Evolutionary conservation across 2,888 invertebrate genomes (phyloP).

Genomic region (Auanema freiburgensis): DNA sequence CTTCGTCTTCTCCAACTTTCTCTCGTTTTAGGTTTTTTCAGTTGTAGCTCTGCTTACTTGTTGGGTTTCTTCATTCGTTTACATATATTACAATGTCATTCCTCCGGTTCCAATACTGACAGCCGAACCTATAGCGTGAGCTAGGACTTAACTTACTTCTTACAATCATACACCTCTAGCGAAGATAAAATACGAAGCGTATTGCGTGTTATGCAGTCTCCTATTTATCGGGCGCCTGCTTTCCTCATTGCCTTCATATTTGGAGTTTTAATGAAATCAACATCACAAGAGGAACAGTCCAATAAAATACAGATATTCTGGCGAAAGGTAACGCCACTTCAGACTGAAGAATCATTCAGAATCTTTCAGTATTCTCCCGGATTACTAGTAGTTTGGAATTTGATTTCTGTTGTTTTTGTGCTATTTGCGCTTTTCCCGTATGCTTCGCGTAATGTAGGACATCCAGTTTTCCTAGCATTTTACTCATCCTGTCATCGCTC

Average conservation of each 20-base stretch:
- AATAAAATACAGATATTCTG: background rate
- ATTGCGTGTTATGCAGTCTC: conserved; percentile 30
- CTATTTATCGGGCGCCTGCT: conserved; percentile 25
- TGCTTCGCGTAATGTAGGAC: conserved; percentile 17
- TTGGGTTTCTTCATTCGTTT: conserved; percentile 8
- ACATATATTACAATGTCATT: conserved; percentile 18
- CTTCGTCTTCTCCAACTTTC: background rate
- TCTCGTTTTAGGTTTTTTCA: conserved; percentile 1
- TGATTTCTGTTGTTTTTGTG: conserved; percentile 24
- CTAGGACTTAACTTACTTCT: background rate
- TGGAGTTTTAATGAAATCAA: conserved; percentile 34
- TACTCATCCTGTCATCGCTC: conserved; percentile 56
- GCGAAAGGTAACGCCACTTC: background rate
- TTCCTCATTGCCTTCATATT: conserved; percentile 47
- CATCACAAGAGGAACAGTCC: background rate
- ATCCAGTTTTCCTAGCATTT: conserved; percentile 30
- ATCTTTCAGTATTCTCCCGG: conserved; percentile 23
- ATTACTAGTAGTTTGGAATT: conserved; percentile 21
- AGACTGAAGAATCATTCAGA: background rate
- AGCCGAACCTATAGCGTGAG: conserved; percentile 40
- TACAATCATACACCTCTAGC: conserved; percentile 10
- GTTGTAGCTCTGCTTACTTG: conserved; percentile 1
- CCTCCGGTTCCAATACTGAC: conserved; percentile 50
- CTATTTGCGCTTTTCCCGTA: conserved; percentile 31
- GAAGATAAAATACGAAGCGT: conserved; percentile 23